Evolutionary conservation across 23 tunicate species (phyloP).

Genomic region (Styela clava): DNA sequence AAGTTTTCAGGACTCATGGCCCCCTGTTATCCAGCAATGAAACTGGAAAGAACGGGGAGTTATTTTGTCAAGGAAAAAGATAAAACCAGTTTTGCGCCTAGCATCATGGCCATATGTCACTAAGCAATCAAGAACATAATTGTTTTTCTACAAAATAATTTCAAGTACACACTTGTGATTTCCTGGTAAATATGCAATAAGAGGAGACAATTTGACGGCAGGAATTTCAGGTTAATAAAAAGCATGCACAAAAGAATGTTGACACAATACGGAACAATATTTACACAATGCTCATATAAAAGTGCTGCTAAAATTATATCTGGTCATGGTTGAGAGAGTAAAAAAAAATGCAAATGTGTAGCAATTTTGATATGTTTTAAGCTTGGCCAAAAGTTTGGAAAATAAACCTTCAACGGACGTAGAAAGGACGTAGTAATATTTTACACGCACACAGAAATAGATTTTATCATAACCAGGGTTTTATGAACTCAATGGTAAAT

Average conservation of each 20-base stretch:
- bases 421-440: background rate
- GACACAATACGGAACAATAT: background rate
- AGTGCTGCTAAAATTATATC: background rate
- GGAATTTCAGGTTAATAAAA: background rate
- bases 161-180: too few species aligned
- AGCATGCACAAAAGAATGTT: background rate
- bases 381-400: background rate
- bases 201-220: background rate
- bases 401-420: background rate
- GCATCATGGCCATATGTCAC: too few species aligned
- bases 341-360: background rate
- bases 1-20: too few species aligned
- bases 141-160: too few species aligned
- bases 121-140: too few species aligned
- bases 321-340: background rate
- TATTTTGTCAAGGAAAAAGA: too few species aligned
- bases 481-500: background rate
- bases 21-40: too few species aligned
- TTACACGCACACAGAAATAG: background rate
- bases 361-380: background rate
- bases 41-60: too few species aligned
- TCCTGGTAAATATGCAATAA: background rate
- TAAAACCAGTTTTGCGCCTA: too few species aligned
- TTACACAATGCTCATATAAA: background rate
- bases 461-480: background rate